Evolutionary conservation across 2,888 invertebrate species (phyloP).

Genomic region (Linnaemya tessellans): DNA sequence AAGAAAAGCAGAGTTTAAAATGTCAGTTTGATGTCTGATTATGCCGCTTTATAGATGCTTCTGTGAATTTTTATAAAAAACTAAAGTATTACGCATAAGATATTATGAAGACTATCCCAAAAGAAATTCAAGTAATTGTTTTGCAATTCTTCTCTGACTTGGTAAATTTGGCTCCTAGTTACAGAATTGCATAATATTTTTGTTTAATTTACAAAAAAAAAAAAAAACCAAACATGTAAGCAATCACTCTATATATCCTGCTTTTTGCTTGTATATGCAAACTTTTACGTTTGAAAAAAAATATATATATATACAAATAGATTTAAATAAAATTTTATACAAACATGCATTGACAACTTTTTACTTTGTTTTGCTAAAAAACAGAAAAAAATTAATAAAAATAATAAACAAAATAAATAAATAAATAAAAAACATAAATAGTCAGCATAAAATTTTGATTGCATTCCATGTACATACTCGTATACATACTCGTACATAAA

Average conservation of each 20-base stretch:
- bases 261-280: constrained; percentile 40
- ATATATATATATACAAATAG: constrained; percentile 12
- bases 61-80: no score
- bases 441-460: constrained; percentile 57
- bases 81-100: no score
- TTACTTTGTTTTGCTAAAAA: constrained; percentile 43
- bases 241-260: constrained; percentile 17
- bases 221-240: neutral
- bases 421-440: constrained; percentile 31
- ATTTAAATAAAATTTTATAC: constrained; percentile 29
- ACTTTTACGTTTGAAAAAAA: neutral
- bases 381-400: neutral
- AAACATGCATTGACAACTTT: constrained; percentile 28
- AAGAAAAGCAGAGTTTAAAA: no score
- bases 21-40: no score
- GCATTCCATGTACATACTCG: constrained; percentile 43
- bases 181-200: neutral
- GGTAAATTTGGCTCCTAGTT: neutral
- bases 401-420: constrained; percentile 27
- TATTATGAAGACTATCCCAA: no score
- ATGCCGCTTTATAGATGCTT: no score
- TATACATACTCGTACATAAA: constrained; percentile 22
- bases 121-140: no score
- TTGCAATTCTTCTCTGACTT: no score
- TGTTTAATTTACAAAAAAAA: neutral